Conservation (phyloP, 2,888 invertebrate genomes). For the Drosophila siamana region DNA sequence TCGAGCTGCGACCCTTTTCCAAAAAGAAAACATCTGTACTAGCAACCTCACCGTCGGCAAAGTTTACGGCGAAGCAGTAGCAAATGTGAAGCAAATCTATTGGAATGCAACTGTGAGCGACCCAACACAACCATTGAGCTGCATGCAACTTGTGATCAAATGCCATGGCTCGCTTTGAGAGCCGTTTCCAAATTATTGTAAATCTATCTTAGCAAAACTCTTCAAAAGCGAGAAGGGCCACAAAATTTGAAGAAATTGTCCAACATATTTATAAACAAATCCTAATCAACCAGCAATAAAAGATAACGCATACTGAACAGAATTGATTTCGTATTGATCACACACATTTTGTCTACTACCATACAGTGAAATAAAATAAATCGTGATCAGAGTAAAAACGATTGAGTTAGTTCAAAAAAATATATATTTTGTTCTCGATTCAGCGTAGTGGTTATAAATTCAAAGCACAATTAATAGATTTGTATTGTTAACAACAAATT, state of each 20-base stretch:
- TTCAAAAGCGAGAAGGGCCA: no score
- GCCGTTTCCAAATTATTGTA: not conserved
- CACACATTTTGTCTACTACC: no score
- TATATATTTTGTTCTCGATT: no score
- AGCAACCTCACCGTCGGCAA: conserved; percentile 2
- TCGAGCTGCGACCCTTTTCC: conserved; percentile 81
- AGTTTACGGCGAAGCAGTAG: not conserved
- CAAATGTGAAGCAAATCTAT: not conserved
- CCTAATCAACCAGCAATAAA: not conserved
- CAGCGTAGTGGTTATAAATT: not conserved
- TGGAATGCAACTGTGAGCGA: not conserved
- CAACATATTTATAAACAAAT: no score
- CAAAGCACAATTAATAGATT: not conserved
- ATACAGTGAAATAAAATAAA: no score
- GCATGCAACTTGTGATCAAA: conserved; percentile 3
- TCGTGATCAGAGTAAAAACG: no score
- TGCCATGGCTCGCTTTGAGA: not conserved
- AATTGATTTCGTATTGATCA: not conserved
- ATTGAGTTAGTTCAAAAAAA: no score
- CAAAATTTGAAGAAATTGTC: no score
- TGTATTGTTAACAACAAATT: not conserved
- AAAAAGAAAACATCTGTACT: conserved; percentile 53
- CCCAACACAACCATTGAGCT: not conserved
- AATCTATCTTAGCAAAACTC: no score
- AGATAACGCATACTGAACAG: no score